Conservation (phyloP, 2,797 vertebrate species). For the Silurus aristotelis region DNA sequence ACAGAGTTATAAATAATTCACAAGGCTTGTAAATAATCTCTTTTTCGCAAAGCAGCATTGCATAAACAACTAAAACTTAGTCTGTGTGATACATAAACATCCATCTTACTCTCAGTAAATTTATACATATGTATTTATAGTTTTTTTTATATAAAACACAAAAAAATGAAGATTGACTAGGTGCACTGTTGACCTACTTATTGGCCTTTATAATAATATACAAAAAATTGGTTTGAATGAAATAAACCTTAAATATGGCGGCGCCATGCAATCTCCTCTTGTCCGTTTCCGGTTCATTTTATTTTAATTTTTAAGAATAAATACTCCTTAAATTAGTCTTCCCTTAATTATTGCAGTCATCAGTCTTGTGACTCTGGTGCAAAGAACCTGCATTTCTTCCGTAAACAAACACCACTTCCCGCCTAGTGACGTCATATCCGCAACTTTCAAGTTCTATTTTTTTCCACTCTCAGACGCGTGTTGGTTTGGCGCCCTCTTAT, state of each 20-base stretch:
- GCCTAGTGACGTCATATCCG: neutral
- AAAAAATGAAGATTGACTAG: neutral
- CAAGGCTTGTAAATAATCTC: neutral
- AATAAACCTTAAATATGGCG: constrained; percentile 29
- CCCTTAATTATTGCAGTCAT: neutral
- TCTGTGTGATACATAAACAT: neutral
- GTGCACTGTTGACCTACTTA: neutral
- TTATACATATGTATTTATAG: neutral
- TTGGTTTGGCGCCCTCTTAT: neutral
- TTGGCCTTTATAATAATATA: neutral
- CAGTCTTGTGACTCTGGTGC: neutral
- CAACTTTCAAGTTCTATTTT: too few species aligned
- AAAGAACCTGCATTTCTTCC: neutral
- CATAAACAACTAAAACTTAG: neutral
- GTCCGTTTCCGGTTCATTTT: constrained; percentile 24
- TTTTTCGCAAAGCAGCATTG: neutral
- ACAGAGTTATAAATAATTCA: neutral
- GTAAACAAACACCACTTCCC: constrained; percentile 6
- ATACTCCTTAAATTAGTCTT: neutral
- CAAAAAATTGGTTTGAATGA: neutral
- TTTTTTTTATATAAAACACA: neutral
- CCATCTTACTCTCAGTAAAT: neutral
- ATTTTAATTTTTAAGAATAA: neutral
- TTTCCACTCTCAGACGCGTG: neutral
- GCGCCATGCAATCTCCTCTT: neutral